Conservation (phyloP, 1,140 invertebrate species). For the Drosophila chauvacae region DNA sequence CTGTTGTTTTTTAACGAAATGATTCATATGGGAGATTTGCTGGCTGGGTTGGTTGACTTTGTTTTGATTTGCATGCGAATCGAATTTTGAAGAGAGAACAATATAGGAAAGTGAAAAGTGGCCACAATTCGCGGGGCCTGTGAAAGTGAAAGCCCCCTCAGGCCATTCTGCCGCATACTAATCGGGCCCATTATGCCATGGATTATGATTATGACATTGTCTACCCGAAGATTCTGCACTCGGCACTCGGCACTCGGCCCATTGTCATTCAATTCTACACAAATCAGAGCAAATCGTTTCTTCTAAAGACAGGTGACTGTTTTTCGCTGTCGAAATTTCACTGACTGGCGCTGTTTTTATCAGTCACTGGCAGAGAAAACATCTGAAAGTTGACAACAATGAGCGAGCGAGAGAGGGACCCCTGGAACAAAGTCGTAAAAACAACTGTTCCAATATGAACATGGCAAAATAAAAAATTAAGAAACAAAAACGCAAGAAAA, state of each 20-base stretch:
- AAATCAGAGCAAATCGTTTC: slow-evolving; percentile 46
- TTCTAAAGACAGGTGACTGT: slow-evolving; percentile 21
- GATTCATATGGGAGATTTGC: slow-evolving; percentile 67
- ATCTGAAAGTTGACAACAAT: slow-evolving; percentile 43
- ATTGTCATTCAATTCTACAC: slow-evolving; percentile 26
- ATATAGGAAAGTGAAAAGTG: slow-evolving; percentile 64
- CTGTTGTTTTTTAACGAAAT: slow-evolving; percentile 68
- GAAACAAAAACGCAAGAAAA: slow-evolving; percentile 14
- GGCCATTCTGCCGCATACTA: slow-evolving; percentile 28
- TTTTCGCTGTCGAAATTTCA: slow-evolving; percentile 33
- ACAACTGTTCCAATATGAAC: slow-evolving; percentile 72
- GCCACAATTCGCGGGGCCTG: slow-evolving; percentile 22
- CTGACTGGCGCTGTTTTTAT: slow-evolving; percentile 34
- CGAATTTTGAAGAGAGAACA: slow-evolving; percentile 57
- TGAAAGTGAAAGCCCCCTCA: slow-evolving; percentile 67
- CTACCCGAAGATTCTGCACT: slow-evolving; percentile 18
- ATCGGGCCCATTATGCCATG: slow-evolving; percentile 32
- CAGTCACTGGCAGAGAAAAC: slow-evolving; percentile 40
- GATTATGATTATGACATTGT: slow-evolving; percentile 30
- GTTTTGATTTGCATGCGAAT: slow-evolving; percentile 71
- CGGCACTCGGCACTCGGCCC: neutral
- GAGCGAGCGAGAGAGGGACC: slow-evolving; percentile 7
- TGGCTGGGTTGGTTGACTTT: slow-evolving; percentile 15
- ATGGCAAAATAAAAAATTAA: slow-evolving; percentile 45
- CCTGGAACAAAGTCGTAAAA: slow-evolving; percentile 54